phyloP scores from a whole-genome alignment of 1,140 invertebrate species.

The Teleogryllus occipitalis region DNA sequence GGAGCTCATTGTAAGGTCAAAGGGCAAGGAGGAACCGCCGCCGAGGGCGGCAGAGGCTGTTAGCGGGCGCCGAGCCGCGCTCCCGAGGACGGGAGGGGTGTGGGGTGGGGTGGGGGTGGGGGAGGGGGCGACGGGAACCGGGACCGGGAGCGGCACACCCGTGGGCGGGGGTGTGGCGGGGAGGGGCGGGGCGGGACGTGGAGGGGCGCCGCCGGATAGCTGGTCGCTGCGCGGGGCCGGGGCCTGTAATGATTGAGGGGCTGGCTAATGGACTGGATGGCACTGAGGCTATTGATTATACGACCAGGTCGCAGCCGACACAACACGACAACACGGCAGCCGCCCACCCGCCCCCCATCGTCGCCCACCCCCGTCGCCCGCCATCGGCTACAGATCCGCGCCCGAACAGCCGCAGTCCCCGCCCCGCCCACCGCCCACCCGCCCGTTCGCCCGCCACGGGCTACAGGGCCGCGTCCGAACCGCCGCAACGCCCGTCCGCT shows the following conservation, averaged over 20 bases:
- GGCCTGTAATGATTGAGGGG: background rate
- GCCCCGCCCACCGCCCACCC: background rate
- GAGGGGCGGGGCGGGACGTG: too few species aligned
- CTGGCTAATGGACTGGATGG: constrained; percentile 3
- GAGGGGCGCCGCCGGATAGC: too few species aligned
- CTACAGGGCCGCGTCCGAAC: background rate
- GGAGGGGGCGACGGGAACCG: too few species aligned
- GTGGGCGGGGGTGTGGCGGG: too few species aligned
- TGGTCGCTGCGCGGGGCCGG: too few species aligned
- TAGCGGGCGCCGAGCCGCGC: too few species aligned
- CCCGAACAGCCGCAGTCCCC: background rate
- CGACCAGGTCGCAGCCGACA: constrained; percentile 1
- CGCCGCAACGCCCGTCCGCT: background rate
- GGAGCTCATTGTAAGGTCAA: background rate
- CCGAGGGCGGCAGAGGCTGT: too few species aligned
- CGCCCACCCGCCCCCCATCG: too few species aligned
- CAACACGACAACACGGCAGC: background rate
- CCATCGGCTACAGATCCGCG: background rate
- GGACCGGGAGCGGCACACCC: background rate
- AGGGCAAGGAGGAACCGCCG: background rate
- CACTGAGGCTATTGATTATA: constrained; percentile 4
- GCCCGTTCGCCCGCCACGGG: too few species aligned
- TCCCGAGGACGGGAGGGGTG: background rate
- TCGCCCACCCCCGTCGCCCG: background rate
- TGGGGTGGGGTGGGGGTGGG: background rate